These are phyloP conservation scores for Planiliza haematocheilus DNA, from an alignment of 2,113 vertebrate genomes.

Conservation along the genomic window DNA sequence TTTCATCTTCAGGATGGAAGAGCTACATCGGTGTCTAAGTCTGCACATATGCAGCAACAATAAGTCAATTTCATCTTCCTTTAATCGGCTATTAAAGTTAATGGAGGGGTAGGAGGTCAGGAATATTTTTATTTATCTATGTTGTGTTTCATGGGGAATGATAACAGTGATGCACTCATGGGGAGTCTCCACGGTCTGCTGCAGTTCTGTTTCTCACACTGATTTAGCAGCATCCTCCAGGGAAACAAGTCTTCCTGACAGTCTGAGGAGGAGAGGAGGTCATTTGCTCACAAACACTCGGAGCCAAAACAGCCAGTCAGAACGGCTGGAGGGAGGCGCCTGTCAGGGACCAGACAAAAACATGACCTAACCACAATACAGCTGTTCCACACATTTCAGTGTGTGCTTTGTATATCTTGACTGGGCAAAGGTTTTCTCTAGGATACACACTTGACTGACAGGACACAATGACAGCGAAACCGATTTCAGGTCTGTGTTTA, in stretches of 20 bases:
- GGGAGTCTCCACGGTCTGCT: constrained; percentile 45
- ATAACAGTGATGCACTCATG: neutral
- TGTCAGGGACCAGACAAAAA: constrained; percentile 46
- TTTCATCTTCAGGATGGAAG: too few relatives aligned
- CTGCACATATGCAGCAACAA: neutral
- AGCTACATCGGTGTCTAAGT: neutral
- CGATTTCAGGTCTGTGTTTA: neutral
- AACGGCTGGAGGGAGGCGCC: constrained; percentile 11
- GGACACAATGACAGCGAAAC: constrained; percentile 27
- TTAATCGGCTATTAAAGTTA: too few relatives aligned
- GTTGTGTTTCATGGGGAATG: constrained; percentile 16
- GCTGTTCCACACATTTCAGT: constrained; percentile 40
- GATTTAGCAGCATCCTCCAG: constrained; percentile 71
- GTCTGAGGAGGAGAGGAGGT: neutral
- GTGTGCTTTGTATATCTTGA: constrained; percentile 5
- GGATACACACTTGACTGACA: constrained; percentile 38
- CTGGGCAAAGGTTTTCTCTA: constrained; percentile 1
- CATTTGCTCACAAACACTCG: constrained; percentile 35
- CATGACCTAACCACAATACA: constrained; percentile 32
- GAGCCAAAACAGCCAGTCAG: constrained; percentile 6
- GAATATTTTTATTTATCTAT: neutral
- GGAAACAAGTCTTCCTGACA: constrained; percentile 36
- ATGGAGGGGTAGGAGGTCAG: neutral
- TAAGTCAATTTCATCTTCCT: neutral
- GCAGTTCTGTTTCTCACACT: constrained; percentile 69